Base-by-base conservation (phyloP, 2,797 vertebrate species). In the Hydrolagus colliei region DNA sequence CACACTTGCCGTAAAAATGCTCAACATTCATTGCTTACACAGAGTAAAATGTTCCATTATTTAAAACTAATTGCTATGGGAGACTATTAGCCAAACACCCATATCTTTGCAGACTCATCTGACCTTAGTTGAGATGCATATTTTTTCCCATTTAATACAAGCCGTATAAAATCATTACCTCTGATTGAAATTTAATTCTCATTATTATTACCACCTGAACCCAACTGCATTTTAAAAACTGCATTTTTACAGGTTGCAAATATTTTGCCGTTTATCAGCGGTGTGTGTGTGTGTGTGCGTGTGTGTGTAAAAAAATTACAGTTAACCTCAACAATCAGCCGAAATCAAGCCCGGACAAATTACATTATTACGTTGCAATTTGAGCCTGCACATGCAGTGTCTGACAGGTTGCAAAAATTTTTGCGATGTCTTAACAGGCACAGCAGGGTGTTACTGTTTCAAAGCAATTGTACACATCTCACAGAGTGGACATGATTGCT, bases 401-500 rank as follows among this genome's bases (percentile, higher is more conserved):
- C 63, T 82, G 78, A 82, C 78, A 82, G 78, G 78, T 65, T 82
- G 78, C 67, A 82, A 82, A 62, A 82, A 82, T 67, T 82, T 65
- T 65, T 82, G 67, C n/a, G 65, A 82, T 82, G 35, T 82, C 78
- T 82, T 82, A 82, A 22, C 78, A 80, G 77, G n/a, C 77, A 22
- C 77, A 80, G 77, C 77, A 82, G 78, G 78, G 65, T 63, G 18
- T 80, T 67, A 80, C 78, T 80, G 78, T 82, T 62, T 67, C 78
- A 82, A 82, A 82, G 78, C 78, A 82, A 82, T 82, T 82, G 78
- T 63, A 67, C 35, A 63, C 35, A 63, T 82, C 78, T 62, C 67
- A 65, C 22, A 82, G 62, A 67, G 78, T 14, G 35, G 78, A 63
- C 78, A 62, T 82, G 61, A 82, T 82, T 65, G 61, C 78, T 82